Evolutionary conservation across 92 coral and sea anemone species (phyloP), one percentile per base, ranked within the genome.

Genomic region (Parazoanthus swiftii): DNA sequence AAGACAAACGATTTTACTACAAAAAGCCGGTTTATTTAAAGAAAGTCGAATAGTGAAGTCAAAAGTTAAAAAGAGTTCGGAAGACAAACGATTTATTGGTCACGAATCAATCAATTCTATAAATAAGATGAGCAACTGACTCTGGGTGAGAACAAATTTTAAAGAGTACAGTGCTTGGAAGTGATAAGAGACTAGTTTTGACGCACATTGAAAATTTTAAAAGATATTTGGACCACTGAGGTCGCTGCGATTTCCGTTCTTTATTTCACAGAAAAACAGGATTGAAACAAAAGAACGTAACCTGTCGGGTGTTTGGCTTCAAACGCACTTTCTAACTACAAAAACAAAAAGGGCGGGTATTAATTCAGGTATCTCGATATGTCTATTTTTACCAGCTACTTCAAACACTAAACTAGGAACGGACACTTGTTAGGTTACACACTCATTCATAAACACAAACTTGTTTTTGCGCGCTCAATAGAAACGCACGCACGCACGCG

Each of bases 21-120:
- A 73, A 15, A 29, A 36, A 26, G 77, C 77, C 70, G 70, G 16
- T 20, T 18, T 73, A 73, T 73, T 73, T 73, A 73, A 73, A 33
- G 77, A 29, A 29, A 73, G 42, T 73, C 18, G 38, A 73, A 36
- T 16, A 73, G 8, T 70, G 14, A 70, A 70, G 36, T 70, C 14
- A 38, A 75, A 75, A 36, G 79, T 39, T 75, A 36, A 75, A 74
- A 33, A 13, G 21, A 74, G 26, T 20, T 35, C 44, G 80, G 35
- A 81, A 81, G 85, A 81, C 6, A 81, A 59, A 81, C 43, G 85
- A 37, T 63, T 81, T 37, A 33, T 23, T 63, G 56, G 74, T 81
- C 85, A 81, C 74, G 85, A 56, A 63, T 7, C 85, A 81, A 36
- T 10, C 14, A 80, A 51, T 80, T 80, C 10, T 26, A 80, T 50